phyloP scores from a whole-genome alignment of 2,888 invertebrate species.

The Drosophila nr. medialis region DNA sequence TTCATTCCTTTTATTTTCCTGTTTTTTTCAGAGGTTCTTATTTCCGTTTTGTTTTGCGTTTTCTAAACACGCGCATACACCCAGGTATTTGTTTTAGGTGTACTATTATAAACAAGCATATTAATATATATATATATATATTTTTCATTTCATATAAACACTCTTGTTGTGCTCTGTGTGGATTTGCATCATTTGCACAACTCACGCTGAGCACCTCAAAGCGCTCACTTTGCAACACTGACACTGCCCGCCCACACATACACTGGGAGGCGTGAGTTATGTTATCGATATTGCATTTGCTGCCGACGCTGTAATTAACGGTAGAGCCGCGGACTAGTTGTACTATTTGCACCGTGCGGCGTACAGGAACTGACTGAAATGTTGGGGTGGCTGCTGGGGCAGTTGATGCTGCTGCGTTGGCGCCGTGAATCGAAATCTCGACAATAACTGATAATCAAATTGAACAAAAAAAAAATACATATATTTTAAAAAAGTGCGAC shows the following conservation, averaged over 20 bases:
- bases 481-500: constrained; percentile 53
- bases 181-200: constrained; percentile 36
- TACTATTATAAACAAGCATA: constrained; percentile 7
- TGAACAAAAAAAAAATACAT: constrained; percentile 22
- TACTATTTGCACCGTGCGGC: constrained; percentile 69
- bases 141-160: neutral
- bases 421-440: constrained; percentile 68
- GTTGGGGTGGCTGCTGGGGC: constrained; percentile 38
- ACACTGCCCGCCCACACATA: constrained; percentile 17
- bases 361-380: constrained; percentile 76
- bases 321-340: constrained; percentile 18
- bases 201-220: constrained; percentile 14
- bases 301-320: constrained; percentile 24
- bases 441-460: constrained; percentile 76
- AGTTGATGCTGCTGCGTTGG: constrained; percentile 44
- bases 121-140: neutral
- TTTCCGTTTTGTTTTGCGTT: constrained; percentile 61
- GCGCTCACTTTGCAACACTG: constrained; percentile 49
- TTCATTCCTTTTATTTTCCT: constrained; percentile 40
- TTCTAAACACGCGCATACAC: constrained; percentile 71
- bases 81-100: constrained; percentile 40
- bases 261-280: constrained; percentile 16
- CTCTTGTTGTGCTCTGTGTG: neutral
- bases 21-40: constrained; percentile 27
- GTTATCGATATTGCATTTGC: constrained; percentile 45